phyloP scores from a whole-genome alignment of 2,113 vertebrate species.

The Hemibagrus wyckioides region DNA sequence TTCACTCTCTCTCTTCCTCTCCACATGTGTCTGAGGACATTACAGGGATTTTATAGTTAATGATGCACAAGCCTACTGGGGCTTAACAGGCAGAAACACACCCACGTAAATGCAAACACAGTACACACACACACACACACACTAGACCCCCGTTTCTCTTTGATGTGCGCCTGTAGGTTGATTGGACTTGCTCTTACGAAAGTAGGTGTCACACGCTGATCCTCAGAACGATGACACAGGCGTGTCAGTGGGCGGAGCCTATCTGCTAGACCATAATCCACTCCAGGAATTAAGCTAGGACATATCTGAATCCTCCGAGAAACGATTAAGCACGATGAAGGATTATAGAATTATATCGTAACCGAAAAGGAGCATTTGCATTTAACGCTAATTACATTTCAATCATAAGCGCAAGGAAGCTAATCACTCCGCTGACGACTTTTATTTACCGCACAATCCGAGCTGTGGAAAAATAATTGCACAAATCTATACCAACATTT shows the following conservation, averaged over 20 bases:
- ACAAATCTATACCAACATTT: not conserved
- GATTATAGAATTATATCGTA: not conserved
- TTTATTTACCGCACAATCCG: not conserved
- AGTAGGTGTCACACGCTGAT: not conserved
- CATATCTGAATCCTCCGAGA: not conserved
- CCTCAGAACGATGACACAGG: not conserved
- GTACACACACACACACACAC: slow-evolving; percentile 24
- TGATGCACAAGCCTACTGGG: slow-evolving; percentile 14
- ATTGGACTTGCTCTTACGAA: not conserved
- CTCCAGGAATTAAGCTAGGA: not conserved
- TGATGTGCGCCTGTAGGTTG: not conserved
- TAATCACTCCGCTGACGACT: not conserved
- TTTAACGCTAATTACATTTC: not conserved
- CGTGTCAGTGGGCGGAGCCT: not conserved
- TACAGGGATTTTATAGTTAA: slow-evolving; percentile 36
- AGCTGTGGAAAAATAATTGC: not conserved
- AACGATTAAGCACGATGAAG: not conserved
- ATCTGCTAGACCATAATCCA: not conserved
- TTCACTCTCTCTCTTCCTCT: not conserved
- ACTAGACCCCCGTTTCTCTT: not conserved
- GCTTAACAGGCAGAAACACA: not conserved
- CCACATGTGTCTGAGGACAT: slow-evolving; percentile 11
- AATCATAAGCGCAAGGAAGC: not conserved
- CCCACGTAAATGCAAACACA: not conserved
- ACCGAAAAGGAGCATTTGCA: not conserved